These are phyloP conservation scores for Eurypyga helias DNA, from an alignment of 2,113 vertebrate genomes.

Conservation along the genomic window DNA sequence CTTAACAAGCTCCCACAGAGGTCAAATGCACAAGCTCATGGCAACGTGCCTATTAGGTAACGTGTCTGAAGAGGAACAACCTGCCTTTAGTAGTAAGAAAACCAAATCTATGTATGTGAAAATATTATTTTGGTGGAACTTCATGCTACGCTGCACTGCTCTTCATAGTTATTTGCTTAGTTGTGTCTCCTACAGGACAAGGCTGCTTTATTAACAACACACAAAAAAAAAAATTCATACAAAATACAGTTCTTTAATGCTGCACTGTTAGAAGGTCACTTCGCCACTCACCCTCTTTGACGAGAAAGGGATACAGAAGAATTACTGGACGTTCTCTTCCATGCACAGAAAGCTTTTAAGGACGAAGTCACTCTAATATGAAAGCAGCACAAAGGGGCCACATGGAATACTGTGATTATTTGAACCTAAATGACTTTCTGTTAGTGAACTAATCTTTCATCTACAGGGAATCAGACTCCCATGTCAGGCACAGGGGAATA, in stretches of 20 bases:
- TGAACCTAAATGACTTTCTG: not conserved
- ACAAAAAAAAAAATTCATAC: not conserved
- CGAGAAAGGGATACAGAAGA: not conserved
- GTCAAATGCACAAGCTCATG: not conserved
- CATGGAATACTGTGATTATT: not conserved
- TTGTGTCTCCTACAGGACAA: not conserved
- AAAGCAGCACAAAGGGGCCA: not conserved
- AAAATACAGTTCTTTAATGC: not conserved
- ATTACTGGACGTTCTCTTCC: not conserved
- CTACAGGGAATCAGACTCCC: not conserved
- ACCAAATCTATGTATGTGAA: not conserved
- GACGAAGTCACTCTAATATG: not conserved
- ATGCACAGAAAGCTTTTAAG: conserved; percentile 3
- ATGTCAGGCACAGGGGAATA: not conserved
- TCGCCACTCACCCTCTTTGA: not conserved
- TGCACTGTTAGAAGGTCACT: not conserved
- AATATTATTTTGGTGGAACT: not conserved
- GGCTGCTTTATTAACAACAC: not conserved
- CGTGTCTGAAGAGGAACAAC: not conserved
- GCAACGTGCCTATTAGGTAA: not conserved
- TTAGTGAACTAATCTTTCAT: not conserved
- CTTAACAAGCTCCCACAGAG: not conserved
- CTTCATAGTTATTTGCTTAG: not conserved
- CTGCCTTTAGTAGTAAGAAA: not conserved
- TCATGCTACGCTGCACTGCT: not conserved